Evolutionary conservation across 2,888 invertebrate species (phyloP).

Genomic region (Stomorhina lunata): DNA sequence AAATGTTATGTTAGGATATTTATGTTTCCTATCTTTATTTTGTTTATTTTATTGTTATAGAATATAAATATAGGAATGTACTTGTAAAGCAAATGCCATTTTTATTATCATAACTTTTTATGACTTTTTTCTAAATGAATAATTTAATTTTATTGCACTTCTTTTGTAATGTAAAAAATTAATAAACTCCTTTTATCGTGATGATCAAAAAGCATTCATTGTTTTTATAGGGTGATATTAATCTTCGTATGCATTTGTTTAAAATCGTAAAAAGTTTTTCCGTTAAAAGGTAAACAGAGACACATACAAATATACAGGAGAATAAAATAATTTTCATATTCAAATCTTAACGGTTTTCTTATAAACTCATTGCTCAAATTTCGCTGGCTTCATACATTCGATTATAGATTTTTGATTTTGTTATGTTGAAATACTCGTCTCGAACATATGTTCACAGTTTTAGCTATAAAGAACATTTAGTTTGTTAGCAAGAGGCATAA

Average conservation of each 20-base stretch:
- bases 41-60: not conserved
- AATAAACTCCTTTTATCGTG: not conserved
- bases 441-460: no score
- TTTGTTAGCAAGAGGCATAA: no score
- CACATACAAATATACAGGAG: no score
- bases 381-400: no score
- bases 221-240: constrained; percentile 38
- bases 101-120: constrained; percentile 47
- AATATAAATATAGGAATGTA: not conserved
- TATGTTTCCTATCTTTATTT: not conserved
- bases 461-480: no score
- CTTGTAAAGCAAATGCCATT: constrained; percentile 26
- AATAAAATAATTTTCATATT: no score
- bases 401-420: no score
- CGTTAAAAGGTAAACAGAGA: not conserved
- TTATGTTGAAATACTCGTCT: no score
- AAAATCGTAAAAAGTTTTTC: constrained; percentile 41
- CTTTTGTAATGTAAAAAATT: constrained; percentile 3
- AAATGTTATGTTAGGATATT: not conserved
- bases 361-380: no score
- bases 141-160: constrained; percentile 31
- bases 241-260: constrained; percentile 25
- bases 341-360: no score
- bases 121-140: constrained; percentile 18
- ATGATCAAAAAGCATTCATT: constrained; percentile 14